Percentiles rank a stretch among this genome's conserved stretches.
These are phyloP conservation scores for Numida meleagris DNA, from an alignment of 2,113 vertebrate species.

Conservation along the genomic window DNA sequence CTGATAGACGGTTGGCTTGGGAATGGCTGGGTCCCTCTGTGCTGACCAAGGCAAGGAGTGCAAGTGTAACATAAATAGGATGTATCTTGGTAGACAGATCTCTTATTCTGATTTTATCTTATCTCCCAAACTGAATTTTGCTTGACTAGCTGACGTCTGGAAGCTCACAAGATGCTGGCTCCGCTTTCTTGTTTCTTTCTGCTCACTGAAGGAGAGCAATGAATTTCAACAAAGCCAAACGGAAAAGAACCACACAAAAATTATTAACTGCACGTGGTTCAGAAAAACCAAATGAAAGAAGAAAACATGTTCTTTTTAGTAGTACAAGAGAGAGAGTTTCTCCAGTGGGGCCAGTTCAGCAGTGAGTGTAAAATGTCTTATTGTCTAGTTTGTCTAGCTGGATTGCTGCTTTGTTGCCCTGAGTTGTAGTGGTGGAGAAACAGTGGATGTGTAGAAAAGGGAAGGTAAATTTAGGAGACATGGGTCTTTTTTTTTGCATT, in stretches of 20 bases:
- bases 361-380: background rate
- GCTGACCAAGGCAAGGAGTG: background rate
- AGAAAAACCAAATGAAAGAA: background rate
- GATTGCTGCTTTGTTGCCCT: background rate
- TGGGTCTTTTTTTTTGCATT: background rate
- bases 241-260: background rate
- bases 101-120: background rate
- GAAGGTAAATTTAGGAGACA: background rate
- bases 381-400: background rate
- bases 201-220: background rate
- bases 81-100: background rate
- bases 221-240: background rate
- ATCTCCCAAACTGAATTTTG: background rate
- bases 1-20: background rate
- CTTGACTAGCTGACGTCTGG: background rate
- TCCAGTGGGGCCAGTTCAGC: background rate
- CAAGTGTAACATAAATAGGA: background rate
- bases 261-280: background rate
- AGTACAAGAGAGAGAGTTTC: background rate
- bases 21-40: background rate
- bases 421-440: background rate
- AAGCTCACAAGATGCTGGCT: conserved; percentile 7
- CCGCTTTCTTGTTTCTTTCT: background rate
- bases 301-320: background rate
- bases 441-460: background rate